These are phyloP conservation scores for Hemithea aestivaria DNA, from an alignment of 2,888 invertebrate genomes.

Conservation along the genomic window DNA sequence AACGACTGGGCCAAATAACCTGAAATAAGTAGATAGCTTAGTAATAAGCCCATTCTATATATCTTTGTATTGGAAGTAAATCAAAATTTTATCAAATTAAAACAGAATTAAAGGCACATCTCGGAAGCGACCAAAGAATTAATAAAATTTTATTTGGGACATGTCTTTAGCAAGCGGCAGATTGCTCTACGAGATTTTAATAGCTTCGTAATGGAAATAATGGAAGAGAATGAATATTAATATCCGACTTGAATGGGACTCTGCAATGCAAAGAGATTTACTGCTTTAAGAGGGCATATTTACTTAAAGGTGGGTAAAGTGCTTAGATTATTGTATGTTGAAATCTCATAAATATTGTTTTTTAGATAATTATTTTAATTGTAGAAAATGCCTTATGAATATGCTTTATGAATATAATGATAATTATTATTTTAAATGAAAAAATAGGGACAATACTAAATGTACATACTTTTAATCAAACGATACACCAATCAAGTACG, in stretches of 20 bases:
- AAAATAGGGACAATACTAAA: no score
- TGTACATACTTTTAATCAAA: no score
- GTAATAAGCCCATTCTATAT: no score
- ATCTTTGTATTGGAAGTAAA: no score
- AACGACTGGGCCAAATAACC: no score
- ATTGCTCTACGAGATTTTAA: conserved; percentile 48
- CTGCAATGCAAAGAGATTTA: conserved; percentile 61
- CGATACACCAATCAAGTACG: no score
- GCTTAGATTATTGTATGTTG: neutral
- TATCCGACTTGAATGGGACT: conserved; percentile 57
- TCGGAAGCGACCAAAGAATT: conserved; percentile 33
- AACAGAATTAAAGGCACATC: conserved; percentile 3
- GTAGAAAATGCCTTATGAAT: no score
- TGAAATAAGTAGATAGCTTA: no score
- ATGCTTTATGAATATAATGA: no score
- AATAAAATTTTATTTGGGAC: conserved; percentile 48
- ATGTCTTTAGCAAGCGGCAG: conserved; percentile 46
- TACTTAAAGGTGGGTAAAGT: conserved; percentile 9
- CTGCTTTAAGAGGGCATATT: conserved; percentile 22
- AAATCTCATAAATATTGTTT: neutral
- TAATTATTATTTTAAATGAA: no score
- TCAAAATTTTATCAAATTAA: no score
- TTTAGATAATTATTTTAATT: no score
- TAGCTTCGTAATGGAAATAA: conserved; percentile 59
- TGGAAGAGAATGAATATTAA: conserved; percentile 65